Conservation (phyloP, 2,888 invertebrate genomes). For the Furcula furcula region DNA sequence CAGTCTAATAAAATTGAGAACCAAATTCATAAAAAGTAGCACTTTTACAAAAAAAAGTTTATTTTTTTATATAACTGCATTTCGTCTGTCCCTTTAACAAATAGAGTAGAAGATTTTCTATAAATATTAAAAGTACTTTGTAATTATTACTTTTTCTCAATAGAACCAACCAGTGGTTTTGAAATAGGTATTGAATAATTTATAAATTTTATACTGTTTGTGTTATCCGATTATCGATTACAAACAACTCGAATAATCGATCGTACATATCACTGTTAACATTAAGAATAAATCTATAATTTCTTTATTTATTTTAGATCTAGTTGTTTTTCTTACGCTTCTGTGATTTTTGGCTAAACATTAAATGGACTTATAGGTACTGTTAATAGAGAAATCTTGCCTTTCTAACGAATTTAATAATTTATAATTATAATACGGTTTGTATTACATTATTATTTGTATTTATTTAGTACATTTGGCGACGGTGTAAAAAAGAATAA, state of each 20-base stretch:
- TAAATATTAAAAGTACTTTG: neutral
- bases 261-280: conserved; percentile 56
- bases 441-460: conserved; percentile 34
- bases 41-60: too few relatives aligned
- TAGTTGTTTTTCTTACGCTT: conserved; percentile 39
- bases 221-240: conserved; percentile 21
- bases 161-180: conserved; percentile 22
- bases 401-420: conserved; percentile 71
- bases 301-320: conserved; percentile 48
- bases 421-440: conserved; percentile 26
- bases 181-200: conserved; percentile 21
- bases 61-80: too few relatives aligned
- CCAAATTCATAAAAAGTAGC: too few relatives aligned
- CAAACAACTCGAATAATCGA: conserved; percentile 41
- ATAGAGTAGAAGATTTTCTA: neutral
- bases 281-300: conserved; percentile 41
- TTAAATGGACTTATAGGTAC: conserved; percentile 29
- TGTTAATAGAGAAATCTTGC: conserved; percentile 52
- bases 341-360: conserved; percentile 51
- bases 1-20: too few relatives aligned
- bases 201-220: conserved; percentile 24
- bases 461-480: conserved; percentile 8
- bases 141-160: conserved; percentile 22
- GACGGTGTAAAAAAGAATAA: neutral
- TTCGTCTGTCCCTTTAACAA: neutral